A percentile compares a stretch with the other conserved stretches of the same genome.
phyloP scores from a whole-genome alignment of 1,140 invertebrate species.

The Calosoma granatense region DNA sequence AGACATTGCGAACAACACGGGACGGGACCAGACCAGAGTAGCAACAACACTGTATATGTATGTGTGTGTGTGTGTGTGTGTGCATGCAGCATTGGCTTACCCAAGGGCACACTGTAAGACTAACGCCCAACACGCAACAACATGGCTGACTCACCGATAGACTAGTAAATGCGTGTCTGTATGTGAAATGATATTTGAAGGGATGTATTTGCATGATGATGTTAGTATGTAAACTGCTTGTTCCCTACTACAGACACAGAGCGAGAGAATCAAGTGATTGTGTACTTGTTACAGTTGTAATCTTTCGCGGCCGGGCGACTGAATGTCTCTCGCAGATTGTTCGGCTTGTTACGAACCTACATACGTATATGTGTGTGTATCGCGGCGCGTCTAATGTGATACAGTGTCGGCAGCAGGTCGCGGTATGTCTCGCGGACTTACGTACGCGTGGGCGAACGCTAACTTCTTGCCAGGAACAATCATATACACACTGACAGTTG shows the following conservation, averaged over 20 bases:
- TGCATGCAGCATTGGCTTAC: neutral
- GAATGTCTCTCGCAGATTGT: slow-evolving; percentile 17
- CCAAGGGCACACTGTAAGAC: slow-evolving; percentile 8
- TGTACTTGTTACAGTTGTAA: slow-evolving; percentile 10
- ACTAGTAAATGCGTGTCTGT: slow-evolving; percentile 5
- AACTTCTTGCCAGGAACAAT: neutral
- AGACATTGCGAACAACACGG: slow-evolving; percentile 22
- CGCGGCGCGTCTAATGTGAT: slow-evolving; percentile 14
- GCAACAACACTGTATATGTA: slow-evolving; percentile 1
- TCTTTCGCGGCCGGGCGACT: slow-evolving; percentile 14
- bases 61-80: too few species aligned
- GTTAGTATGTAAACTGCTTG: too few species aligned
- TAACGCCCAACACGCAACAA: slow-evolving; percentile 14
- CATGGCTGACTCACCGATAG: slow-evolving; percentile 13
- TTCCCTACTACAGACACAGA: too few species aligned
- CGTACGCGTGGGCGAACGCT: too few species aligned
- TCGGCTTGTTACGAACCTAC: slow-evolving; percentile 11
- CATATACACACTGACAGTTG: too few species aligned
- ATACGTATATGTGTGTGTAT: slow-evolving; percentile 12
- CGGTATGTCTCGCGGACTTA: slow-evolving; percentile 12
- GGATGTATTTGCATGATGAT: too few species aligned
- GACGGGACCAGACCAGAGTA: slow-evolving; percentile 13
- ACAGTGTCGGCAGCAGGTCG: slow-evolving; percentile 17
- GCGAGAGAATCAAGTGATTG: neutral
- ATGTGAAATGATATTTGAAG: too few species aligned